These are phyloP conservation scores for Eonycteris spelaea DNA, from an alignment of 2,113 vertebrate genomes.

Conservation along the genomic window DNA sequence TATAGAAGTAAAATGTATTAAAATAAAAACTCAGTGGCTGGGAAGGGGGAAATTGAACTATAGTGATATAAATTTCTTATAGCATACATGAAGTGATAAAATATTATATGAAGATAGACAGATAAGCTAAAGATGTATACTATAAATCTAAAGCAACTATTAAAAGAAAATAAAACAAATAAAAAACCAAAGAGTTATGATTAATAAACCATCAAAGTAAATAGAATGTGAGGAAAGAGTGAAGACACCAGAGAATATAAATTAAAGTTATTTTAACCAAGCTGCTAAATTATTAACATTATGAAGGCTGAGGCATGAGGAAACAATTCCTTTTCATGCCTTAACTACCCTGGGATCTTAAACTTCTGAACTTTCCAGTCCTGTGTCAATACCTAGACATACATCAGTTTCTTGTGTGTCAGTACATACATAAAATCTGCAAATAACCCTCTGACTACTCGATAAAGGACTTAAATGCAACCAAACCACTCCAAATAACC, in stretches of 20 bases:
- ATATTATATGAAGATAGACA: background rate
- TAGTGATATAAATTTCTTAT: background rate
- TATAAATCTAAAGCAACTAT: background rate
- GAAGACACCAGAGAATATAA: background rate
- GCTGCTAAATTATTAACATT: background rate
- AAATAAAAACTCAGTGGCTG: background rate
- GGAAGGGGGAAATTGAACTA: background rate
- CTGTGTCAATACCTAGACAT: background rate
- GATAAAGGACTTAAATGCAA: background rate
- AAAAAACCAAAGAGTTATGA: background rate
- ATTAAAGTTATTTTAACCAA: background rate
- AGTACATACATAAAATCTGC: background rate
- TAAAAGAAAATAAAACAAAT: background rate
- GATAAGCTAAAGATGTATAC: background rate
- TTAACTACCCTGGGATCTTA: background rate
- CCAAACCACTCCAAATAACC: too few species aligned
- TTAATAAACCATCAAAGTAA: background rate
- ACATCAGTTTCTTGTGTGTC: background rate
- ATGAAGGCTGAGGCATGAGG: background rate
- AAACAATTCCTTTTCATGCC: background rate
- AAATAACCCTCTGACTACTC: background rate
- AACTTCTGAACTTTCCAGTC: background rate
- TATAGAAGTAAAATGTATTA: background rate
- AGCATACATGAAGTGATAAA: background rate
- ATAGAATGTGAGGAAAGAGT: background rate